These are phyloP conservation scores for Fratercula arctica DNA, from an alignment of 2,797 vertebrate genomes.

Conservation along the genomic window DNA sequence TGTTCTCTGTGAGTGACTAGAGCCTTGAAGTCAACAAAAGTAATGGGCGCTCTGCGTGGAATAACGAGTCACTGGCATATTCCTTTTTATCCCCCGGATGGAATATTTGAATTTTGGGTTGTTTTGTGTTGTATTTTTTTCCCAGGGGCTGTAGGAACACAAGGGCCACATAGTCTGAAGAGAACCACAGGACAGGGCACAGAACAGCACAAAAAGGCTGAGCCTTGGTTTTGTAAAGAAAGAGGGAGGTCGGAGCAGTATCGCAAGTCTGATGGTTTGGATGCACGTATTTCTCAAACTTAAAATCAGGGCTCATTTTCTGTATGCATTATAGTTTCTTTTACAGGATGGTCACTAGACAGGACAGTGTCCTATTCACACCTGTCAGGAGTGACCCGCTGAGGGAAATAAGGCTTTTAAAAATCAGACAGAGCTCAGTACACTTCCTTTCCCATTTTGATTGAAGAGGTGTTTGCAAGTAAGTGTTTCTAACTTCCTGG, in stretches of 20 bases:
- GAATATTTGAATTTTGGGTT: background rate
- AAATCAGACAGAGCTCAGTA: background rate
- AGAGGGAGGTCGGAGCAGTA: background rate
- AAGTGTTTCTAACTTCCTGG: background rate
- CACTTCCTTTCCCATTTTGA: background rate
- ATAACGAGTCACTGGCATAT: background rate
- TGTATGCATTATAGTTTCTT: background rate
- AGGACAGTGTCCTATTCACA: background rate
- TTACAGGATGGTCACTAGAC: background rate
- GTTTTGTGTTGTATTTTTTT: background rate
- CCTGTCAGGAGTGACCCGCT: background rate
- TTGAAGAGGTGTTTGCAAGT: background rate
- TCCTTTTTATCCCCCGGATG: background rate
- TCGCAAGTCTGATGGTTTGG: background rate
- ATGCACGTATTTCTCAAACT: background rate
- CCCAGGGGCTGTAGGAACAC: background rate
- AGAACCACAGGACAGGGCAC: background rate
- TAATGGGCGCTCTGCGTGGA: background rate
- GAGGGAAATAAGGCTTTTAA: background rate
- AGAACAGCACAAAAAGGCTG: background rate
- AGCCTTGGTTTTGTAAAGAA: background rate
- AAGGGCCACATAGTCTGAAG: background rate
- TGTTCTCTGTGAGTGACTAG: conserved; percentile 48
- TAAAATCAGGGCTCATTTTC: background rate
- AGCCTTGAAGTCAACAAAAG: conserved; percentile 69